Conservation (phyloP, 2,113 vertebrate genomes). For the Psettodes erumei region DNA sequence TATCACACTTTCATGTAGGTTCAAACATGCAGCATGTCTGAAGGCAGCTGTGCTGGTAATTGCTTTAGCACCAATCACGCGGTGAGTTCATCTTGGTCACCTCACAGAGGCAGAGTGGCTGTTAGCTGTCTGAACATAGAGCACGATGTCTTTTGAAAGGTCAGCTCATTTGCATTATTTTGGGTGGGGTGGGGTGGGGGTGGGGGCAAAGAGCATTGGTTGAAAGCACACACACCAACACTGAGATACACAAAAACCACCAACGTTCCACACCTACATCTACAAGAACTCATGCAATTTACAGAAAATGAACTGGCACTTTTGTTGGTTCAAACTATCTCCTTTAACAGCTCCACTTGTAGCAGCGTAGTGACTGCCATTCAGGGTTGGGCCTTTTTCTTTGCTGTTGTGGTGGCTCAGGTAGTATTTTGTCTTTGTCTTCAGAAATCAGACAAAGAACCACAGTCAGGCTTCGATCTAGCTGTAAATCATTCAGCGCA, state of each 20-base stretch:
- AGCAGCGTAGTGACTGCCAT: conserved; percentile 19
- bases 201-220: neutral
- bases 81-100: neutral
- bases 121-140: conserved; percentile 23
- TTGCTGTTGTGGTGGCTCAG: conserved; percentile 7
- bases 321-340: conserved; percentile 28
- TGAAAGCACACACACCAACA: conserved; percentile 2
- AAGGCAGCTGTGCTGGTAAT: conserved; percentile 23
- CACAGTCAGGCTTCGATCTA: conserved; percentile 48
- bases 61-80: neutral
- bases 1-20: neutral
- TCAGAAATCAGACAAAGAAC: conserved; percentile 60
- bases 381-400: conserved; percentile 17
- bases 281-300: conserved; percentile 10
- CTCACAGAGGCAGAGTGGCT: conserved; percentile 13
- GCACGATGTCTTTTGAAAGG: conserved; percentile 34
- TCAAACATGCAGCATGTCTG: conserved; percentile 18
- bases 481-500: conserved; percentile 37
- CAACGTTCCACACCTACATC: conserved; percentile 19
- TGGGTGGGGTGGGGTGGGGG: too few species aligned
- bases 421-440: conserved; percentile 46
- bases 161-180: conserved; percentile 41
- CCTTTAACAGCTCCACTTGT: conserved; percentile 19
- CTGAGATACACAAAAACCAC: neutral
- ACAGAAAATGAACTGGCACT: conserved; percentile 14